Conservation (phyloP, 2,888 invertebrate genomes). For the Dicranocentrus wangi region DNA sequence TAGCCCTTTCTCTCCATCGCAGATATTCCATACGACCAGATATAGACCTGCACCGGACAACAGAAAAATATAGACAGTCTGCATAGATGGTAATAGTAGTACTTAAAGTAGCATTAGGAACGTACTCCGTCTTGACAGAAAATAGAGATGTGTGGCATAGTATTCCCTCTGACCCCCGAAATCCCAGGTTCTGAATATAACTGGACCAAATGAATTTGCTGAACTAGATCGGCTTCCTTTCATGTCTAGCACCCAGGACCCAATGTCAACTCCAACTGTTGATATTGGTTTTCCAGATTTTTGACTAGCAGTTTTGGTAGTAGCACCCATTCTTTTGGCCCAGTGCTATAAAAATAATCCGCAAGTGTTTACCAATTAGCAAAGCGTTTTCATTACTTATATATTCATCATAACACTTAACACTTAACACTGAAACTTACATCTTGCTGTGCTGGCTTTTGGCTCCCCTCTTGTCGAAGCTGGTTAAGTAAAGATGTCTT, state of each 20-base stretch:
- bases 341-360: conserved; percentile 82
- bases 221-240: conserved; percentile 81
- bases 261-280: conserved; percentile 98
- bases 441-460: conserved; percentile 69
- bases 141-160: conserved; percentile 99
- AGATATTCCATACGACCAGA: conserved; percentile 94
- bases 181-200: conserved; percentile 97
- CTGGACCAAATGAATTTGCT: conserved; percentile 83
- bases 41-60: conserved; percentile 79
- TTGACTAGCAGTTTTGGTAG: conserved; percentile 76
- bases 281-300: conserved; percentile 87
- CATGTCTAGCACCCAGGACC: conserved; percentile 94
- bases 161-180: conserved; percentile 99
- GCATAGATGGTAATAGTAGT: no score
- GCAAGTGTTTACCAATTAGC: neutral
- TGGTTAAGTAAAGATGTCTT: conserved; percentile 95
- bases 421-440: conserved; percentile 60
- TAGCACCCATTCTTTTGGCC: conserved; percentile 91
- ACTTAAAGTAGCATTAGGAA: no score
- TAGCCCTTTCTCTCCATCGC: conserved; percentile 92
- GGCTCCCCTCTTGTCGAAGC: conserved; percentile 87
- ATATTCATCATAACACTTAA: neutral
- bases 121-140: conserved; percentile 90
- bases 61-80: no score
- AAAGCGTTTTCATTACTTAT: neutral